Evolutionary conservation across 2,888 invertebrate genomes (phyloP).

Genomic region (Lochmaea capreae): DNA sequence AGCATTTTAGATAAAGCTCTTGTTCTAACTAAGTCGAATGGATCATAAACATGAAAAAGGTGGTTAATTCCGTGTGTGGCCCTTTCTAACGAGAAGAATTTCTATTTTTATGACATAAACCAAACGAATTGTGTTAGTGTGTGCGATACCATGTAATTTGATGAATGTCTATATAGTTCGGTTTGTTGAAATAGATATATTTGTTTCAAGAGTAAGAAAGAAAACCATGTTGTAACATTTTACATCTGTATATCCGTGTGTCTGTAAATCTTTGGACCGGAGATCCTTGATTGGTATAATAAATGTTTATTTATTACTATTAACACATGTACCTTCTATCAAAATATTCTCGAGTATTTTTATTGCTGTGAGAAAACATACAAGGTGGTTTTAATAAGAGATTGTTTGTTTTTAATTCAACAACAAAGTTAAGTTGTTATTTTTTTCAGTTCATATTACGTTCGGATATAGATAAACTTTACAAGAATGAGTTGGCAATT

Average conservation of each 20-base stretch:
- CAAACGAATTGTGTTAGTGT: constrained; percentile 33
- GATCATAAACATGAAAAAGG: constrained; percentile 41
- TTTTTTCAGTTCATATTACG: not conserved
- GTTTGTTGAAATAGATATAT: constrained; percentile 30
- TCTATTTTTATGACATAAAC: constrained; percentile 37
- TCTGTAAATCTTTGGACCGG: constrained; percentile 11
- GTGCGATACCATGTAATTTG: constrained; percentile 33
- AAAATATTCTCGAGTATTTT: constrained; percentile 12
- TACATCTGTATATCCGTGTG: constrained; percentile 12
- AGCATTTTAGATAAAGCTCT: constrained; percentile 37
- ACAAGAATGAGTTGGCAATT: no score
- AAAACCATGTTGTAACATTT: constrained; percentile 9
- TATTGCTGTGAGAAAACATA: not conserved
- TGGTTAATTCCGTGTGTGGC: constrained; percentile 43
- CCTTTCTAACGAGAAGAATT: constrained; percentile 33
- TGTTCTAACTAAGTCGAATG: constrained; percentile 40
- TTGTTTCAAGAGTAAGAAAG: constrained; percentile 9
- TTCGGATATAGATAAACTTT: no score
- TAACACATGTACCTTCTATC: constrained; percentile 4
- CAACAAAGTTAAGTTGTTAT: not conserved
- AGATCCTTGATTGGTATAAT: constrained; percentile 12
- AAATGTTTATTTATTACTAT: constrained; percentile 17
- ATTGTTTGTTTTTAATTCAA: not conserved
- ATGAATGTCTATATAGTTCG: constrained; percentile 33
- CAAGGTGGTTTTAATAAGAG: not conserved